Conservation (phyloP, 2,888 invertebrate species). For the Incurvaria masculella region DNA sequence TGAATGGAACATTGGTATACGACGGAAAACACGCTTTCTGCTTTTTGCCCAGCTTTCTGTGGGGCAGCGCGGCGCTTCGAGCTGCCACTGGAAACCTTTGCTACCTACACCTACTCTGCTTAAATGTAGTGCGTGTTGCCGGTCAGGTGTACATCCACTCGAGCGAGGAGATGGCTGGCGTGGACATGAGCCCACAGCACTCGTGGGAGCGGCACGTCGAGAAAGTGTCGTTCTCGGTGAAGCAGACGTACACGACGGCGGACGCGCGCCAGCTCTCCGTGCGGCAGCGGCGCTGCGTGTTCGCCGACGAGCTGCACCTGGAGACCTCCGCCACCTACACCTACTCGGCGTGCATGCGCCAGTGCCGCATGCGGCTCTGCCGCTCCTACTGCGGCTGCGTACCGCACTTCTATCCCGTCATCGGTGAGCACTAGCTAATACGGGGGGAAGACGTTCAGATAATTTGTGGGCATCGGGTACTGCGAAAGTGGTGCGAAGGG, state of each 20-base stretch:
- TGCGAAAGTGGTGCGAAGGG: too few species aligned
- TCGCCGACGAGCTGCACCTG: constrained; percentile 63
- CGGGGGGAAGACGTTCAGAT: too few species aligned
- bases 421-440: constrained; percentile 41
- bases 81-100: too few species aligned
- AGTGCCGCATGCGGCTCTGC: constrained; percentile 67
- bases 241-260: constrained; percentile 73
- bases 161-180: constrained; percentile 66
- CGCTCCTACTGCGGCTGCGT: constrained; percentile 65
- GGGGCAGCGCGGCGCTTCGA: too few species aligned
- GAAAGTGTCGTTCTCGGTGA: constrained; percentile 65
- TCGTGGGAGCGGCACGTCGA: constrained; percentile 63
- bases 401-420: constrained; percentile 65
- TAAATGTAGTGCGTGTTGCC: not conserved
- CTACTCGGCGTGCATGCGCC: constrained; percentile 69
- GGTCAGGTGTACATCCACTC: constrained; percentile 61
- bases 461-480: too few species aligned
- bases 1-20: too few species aligned
- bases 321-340: constrained; percentile 62
- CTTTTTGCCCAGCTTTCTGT: too few species aligned
- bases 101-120: not conserved
- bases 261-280: constrained; percentile 66
- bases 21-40: too few species aligned
- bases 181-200: constrained; percentile 67
- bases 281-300: constrained; percentile 70